Evolutionary conservation across 2,113 vertebrate genomes (phyloP).

Genomic region (Panurus biarmicus): DNA sequence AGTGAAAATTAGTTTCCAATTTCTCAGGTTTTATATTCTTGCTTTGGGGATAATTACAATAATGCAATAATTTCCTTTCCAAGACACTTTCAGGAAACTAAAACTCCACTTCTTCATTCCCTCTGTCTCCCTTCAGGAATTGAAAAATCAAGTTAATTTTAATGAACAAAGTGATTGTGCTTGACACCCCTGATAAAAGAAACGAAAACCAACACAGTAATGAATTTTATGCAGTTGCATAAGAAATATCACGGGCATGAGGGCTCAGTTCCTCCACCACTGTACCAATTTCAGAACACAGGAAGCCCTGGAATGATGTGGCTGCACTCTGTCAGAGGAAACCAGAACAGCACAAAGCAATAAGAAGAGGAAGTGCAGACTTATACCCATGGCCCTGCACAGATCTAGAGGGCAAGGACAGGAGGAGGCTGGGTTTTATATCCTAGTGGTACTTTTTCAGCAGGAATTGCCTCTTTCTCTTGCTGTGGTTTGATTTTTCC

Average conservation of each 20-base stretch:
- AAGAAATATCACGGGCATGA: fast-evolving
- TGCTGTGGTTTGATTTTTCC: background rate
- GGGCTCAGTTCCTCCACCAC: background rate
- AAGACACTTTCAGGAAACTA: background rate
- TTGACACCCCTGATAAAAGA: background rate
- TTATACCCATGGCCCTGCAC: background rate
- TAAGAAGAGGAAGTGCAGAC: background rate
- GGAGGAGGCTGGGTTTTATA: background rate
- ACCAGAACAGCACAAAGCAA: fast-evolving
- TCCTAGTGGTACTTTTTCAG: background rate
- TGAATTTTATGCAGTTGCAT: background rate
- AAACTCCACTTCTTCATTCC: background rate
- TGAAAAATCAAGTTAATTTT: background rate
- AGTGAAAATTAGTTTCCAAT: background rate
- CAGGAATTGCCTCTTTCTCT: background rate
- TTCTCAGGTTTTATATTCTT: background rate
- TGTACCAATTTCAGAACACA: background rate
- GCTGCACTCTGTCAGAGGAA: background rate
- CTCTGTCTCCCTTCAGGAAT: background rate
- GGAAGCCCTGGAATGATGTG: background rate
- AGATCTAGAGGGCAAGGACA: background rate
- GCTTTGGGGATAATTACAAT: background rate
- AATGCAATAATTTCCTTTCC: background rate
- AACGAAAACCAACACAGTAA: background rate
- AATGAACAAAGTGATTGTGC: background rate